Evolutionary conservation across 2,797 vertebrate genomes (phyloP).

Genomic region (Anniella stebbinsi): DNA sequence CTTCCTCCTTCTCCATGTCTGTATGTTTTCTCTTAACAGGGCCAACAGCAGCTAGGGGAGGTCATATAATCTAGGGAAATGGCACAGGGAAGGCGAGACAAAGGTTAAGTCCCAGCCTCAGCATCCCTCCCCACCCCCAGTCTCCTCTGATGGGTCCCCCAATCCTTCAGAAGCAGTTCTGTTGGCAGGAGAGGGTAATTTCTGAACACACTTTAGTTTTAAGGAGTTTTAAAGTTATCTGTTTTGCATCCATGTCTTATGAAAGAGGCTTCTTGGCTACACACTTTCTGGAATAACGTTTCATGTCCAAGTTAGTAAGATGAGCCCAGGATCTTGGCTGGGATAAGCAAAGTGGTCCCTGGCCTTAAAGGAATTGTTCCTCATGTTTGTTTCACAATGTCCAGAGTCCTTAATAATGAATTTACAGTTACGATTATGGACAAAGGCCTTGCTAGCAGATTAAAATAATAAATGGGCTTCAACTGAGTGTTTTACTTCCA

Average conservation of each 20-base stretch:
- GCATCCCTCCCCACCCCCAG: background rate
- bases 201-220: background rate
- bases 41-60: no score
- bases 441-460: background rate
- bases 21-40: no score
- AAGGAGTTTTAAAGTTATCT: background rate
- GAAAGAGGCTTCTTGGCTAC: background rate
- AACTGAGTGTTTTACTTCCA: background rate
- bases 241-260: background rate
- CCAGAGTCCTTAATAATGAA: background rate
- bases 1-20: no score
- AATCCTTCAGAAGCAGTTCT: background rate
- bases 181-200: background rate
- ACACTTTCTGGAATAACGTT: background rate
- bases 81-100: no score
- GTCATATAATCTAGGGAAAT: no score
- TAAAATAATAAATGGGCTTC: background rate
- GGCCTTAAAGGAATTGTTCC: background rate
- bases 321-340: background rate
- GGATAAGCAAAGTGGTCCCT: no score
- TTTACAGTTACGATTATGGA: background rate
- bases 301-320: background rate
- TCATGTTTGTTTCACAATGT: background rate
- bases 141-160: background rate
- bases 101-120: no score